Evolutionary conservation across 2,797 vertebrate genomes (phyloP), one percentile per base, ranked within the genome.

Genomic region (Acanthornis magna): DNA sequence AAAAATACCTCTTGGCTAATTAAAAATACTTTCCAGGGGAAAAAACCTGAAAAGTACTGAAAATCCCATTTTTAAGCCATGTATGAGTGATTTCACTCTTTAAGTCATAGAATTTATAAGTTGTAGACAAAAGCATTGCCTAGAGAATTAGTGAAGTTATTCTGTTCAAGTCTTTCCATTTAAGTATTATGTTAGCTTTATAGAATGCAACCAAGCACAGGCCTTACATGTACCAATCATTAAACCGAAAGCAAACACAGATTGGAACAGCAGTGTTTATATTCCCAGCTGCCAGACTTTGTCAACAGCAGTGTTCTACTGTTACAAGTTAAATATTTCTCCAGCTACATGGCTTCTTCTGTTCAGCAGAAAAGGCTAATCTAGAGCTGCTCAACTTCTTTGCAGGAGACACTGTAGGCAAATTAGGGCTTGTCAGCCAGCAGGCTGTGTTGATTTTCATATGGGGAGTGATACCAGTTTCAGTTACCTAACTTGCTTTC

Each of bases 191-290:
- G 7, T 30, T 27, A 55, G 53, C 51, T 85, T 61, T 89, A 36
- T 10, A 30, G 50, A 95, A 55, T 20, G 36, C 15, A 63, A 21
- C 34, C 68, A 74, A 58, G 58, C 51, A 73, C 10, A 4, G 62
- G 48, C 74, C 43, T 60, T 63, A 20, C 4, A 9, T 8, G 22
- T 61, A 88, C 34, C 51, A 85, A 61, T 88, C 57, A 95, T 90
- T 95, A 96, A 91, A 63, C 91, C 51, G 79, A 89, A 92, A 88
- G 82, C 76, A 96, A 95, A 95, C 86, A 91, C 11, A 32, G 74
- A 29, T 26, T 34, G 29, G 26, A 83, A 81, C 55, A 82, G 82
- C 58, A 63, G 36, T 71, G 81, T 90, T 90, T 80, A 16, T 50
- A 57, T 76, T 93, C 55, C 42, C 83, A 87, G 88, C 76, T 88